These are phyloP conservation scores for Scelioninae gen. 2 DNA, from an alignment of 2,888 invertebrate species.

Conservation along the genomic window DNA sequence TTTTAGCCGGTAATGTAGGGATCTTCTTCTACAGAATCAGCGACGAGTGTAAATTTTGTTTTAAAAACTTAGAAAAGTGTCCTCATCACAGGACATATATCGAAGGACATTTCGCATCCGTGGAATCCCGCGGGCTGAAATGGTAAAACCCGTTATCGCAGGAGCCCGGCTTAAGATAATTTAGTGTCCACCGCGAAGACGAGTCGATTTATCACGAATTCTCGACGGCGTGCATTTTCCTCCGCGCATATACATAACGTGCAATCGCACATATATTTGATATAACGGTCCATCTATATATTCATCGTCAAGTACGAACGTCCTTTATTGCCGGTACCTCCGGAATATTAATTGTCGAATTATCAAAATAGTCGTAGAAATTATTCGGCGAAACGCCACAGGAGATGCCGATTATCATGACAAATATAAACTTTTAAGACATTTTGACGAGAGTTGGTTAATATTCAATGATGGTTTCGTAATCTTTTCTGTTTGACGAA, in stretches of 20 bases:
- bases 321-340: not conserved
- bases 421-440: not conserved
- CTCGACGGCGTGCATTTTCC: conserved; percentile 36
- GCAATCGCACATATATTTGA: conserved; percentile 28
- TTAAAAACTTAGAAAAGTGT: too few relatives aligned
- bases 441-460: not conserved
- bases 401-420: conserved; percentile 1
- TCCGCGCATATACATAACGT: conserved; percentile 27
- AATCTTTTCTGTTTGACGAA: not conserved
- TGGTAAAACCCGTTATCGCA: conserved; percentile 50
- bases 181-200: conserved; percentile 44
- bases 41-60: conserved; percentile 23
- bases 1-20: too few relatives aligned
- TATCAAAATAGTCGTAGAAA: conserved; percentile 15
- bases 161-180: conserved; percentile 46
- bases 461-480: not conserved
- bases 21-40: too few relatives aligned
- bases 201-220: conserved; percentile 56
- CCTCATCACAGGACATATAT: too few relatives aligned
- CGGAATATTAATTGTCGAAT: conserved; percentile 33
- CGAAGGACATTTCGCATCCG: conserved; percentile 41
- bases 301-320: too few relatives aligned
- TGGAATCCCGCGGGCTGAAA: conserved; percentile 37
- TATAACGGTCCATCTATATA: conserved; percentile 45
- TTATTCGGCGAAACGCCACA: not conserved